Conservation (phyloP, 2,113 vertebrate genomes). For the Ailurus styani region DNA sequence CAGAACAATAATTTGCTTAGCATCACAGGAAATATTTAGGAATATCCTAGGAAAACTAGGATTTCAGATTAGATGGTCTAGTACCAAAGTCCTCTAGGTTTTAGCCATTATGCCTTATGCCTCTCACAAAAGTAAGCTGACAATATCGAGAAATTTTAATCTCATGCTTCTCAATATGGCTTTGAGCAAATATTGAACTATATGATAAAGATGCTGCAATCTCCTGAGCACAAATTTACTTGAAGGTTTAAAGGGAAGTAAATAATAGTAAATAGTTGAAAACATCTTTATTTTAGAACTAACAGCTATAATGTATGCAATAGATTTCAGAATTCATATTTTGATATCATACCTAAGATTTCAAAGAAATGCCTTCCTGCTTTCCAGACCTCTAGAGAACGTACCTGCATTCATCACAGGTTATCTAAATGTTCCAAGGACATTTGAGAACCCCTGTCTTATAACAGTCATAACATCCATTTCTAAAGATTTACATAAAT, state of each 20-base stretch:
- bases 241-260: background rate
- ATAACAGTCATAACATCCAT: background rate
- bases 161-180: background rate
- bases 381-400: background rate
- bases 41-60: background rate
- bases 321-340: background rate
- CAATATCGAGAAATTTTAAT: background rate
- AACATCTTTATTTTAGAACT: slow-evolving; percentile 5
- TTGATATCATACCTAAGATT: slow-evolving; percentile 1
- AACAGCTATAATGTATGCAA: background rate
- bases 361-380: background rate
- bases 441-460: background rate
- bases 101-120: background rate
- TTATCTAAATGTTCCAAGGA: background rate
- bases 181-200: background rate
- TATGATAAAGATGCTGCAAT: background rate
- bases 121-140: background rate
- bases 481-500: slow-evolving; percentile 14
- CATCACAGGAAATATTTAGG: background rate
- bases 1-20: background rate
- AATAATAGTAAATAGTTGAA: background rate
- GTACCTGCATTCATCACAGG: background rate
- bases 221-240: background rate
- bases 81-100: background rate
- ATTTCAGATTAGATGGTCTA: background rate